phyloP scores from a whole-genome alignment of 2,888 invertebrate genomes.

The Pristionchus mayeri region DNA sequence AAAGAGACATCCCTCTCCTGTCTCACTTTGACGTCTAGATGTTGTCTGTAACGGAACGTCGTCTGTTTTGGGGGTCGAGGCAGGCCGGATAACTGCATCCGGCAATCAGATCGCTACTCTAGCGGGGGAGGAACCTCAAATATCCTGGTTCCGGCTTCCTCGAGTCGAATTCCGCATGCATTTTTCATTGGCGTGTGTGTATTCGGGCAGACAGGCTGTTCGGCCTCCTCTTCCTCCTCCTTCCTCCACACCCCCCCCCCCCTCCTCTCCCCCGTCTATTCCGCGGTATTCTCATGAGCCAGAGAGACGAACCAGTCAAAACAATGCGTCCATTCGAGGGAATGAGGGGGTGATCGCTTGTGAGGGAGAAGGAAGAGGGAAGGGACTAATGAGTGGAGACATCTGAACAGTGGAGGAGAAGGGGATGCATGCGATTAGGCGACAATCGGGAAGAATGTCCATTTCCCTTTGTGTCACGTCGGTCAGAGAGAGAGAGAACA shows the following conservation, averaged over 20 bases:
- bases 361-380: too few relatives aligned
- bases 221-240: background rate
- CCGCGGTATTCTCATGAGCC: background rate
- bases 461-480: too few relatives aligned
- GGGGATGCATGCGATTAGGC: background rate
- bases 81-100: background rate
- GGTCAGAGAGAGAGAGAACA: too few relatives aligned
- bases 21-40: background rate
- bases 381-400: background rate
- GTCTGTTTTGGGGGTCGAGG: background rate
- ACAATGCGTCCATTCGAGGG: background rate
- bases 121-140: background rate
- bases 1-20: background rate
- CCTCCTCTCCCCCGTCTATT: background rate
- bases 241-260: background rate
- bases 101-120: background rate
- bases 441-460: too few relatives aligned
- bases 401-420: background rate
- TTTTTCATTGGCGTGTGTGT: background rate
- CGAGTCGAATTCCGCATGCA: conserved; percentile 33
- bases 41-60: background rate
- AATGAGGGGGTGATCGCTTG: background rate
- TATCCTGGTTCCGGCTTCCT: background rate
- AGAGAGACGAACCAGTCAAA: background rate
- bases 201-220: background rate